Percentiles rank a stretch among this genome's conserved stretches.
phyloP scores from a whole-genome alignment of 2,888 invertebrate genomes.

The Alviniconcha strummeri region DNA sequence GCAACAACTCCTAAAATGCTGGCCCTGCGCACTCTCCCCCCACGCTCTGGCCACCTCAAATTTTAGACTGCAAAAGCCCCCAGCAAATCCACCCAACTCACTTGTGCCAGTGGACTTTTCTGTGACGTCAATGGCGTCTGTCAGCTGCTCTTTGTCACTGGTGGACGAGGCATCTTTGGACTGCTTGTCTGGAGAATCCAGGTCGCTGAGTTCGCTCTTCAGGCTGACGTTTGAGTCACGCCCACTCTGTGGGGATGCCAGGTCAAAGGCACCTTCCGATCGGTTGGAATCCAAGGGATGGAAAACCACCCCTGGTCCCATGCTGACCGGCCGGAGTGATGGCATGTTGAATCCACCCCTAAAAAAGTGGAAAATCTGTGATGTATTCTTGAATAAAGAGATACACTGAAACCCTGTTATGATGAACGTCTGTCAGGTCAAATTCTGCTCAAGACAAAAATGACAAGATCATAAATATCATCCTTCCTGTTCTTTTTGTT shows the following conservation, averaged over 20 bases:
- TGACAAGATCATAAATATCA: too few relatives aligned
- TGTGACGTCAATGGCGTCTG: slow-evolving; percentile 60
- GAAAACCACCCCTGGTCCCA: slow-evolving; percentile 66
- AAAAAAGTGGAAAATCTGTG: not conserved
- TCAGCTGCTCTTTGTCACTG: slow-evolving; percentile 66
- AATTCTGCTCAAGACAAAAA: too few relatives aligned
- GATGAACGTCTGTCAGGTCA: too few relatives aligned
- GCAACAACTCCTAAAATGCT: too few relatives aligned
- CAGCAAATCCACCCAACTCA: slow-evolving; percentile 44
- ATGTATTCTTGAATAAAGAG: too few relatives aligned
- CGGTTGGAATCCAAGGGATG: slow-evolving; percentile 40
- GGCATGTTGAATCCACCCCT: slow-evolving; percentile 66
- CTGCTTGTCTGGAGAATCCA: slow-evolving; percentile 55
- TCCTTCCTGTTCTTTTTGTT: too few relatives aligned
- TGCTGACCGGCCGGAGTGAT: slow-evolving; percentile 61
- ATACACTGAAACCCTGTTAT: too few relatives aligned
- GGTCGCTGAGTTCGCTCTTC: slow-evolving; percentile 68
- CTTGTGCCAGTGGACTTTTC: slow-evolving; percentile 67
- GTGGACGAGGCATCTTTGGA: slow-evolving; percentile 48
- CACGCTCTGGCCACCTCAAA: too few relatives aligned
- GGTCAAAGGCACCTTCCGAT: slow-evolving; percentile 64
- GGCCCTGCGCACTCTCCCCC: too few relatives aligned
- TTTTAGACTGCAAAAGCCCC: too few relatives aligned
- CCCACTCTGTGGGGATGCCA: slow-evolving; percentile 64
- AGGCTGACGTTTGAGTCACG: slow-evolving; percentile 69